phyloP scores from a whole-genome alignment of 2,797 vertebrate genomes.

The Myotis daubentonii region DNA sequence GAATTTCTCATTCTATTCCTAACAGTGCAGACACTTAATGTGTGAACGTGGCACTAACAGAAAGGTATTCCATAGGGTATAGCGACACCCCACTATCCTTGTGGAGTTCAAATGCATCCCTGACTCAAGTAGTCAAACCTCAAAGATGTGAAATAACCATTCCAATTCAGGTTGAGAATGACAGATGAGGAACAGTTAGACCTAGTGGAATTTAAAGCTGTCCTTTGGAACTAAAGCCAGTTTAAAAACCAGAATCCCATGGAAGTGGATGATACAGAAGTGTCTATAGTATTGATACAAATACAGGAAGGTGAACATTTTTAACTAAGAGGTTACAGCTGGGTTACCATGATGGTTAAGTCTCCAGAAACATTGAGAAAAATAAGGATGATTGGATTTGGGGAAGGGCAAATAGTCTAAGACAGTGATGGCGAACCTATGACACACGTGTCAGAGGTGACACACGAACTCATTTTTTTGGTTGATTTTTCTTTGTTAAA shows the following conservation, averaged over 20 bases:
- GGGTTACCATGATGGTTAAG: conserved; percentile 58
- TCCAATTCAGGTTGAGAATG: conserved; percentile 43
- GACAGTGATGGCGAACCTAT: background rate
- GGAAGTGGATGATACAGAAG: conserved; percentile 47
- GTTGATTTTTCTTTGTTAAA: too few relatives aligned
- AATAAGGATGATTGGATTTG: conserved; percentile 46
- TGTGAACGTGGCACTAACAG: background rate
- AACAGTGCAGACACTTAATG: background rate
- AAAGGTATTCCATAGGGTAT: background rate
- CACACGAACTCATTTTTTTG: too few relatives aligned
- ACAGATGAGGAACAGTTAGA: background rate
- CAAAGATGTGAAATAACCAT: conserved; percentile 12
- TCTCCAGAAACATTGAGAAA: conserved; percentile 40
- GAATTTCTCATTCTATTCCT: background rate
- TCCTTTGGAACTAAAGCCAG: conserved; percentile 59
- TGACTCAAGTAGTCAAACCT: background rate
- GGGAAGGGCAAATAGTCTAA: conserved; percentile 66
- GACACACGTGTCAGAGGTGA: too few relatives aligned
- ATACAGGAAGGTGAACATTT: conserved; percentile 63
- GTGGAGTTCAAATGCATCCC: conserved; percentile 33
- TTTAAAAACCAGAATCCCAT: conserved; percentile 52
- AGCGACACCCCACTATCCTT: background rate
- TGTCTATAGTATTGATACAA: conserved; percentile 65
- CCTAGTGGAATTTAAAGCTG: conserved; percentile 52
- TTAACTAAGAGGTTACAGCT: conserved; percentile 58